These are phyloP conservation scores for Bombus vancouverensis DNA, from an alignment of 1,140 invertebrate genomes.

Conservation along the genomic window DNA sequence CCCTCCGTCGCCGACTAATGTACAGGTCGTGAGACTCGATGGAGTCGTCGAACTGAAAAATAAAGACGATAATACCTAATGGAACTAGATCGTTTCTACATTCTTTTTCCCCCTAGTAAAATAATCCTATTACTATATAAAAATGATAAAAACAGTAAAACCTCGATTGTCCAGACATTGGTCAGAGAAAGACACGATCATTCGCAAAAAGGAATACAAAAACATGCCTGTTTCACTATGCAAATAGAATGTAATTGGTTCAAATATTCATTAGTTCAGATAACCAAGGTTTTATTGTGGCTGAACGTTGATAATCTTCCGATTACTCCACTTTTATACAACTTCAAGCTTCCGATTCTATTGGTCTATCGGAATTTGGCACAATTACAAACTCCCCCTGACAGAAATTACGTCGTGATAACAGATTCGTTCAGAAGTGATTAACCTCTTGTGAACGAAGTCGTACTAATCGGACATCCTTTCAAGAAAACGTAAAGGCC, in stretches of 20 bases:
- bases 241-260: no score
- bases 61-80: conserved; percentile 60
- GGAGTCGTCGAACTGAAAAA: conserved; percentile 63
- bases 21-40: conserved; percentile 55
- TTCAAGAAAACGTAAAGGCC: conserved; percentile 38
- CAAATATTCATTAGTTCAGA: background rate
- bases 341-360: background rate
- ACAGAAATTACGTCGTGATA: background rate
- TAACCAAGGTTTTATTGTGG: background rate
- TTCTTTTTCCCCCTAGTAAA: background rate
- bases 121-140: background rate
- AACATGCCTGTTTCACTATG: no score
- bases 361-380: background rate
- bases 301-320: no score
- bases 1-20: conserved; percentile 57
- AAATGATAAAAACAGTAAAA: no score
- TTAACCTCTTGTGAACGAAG: conserved; percentile 25
- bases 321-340: background rate
- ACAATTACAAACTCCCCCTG: background rate
- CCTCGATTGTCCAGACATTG: no score
- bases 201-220: no score
- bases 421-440: background rate
- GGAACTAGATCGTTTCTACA: background rate
- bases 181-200: no score
- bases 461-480: background rate